These are phyloP conservation scores for Ridgeia piscesae DNA, from an alignment of 1,140 invertebrate genomes.

Conservation along the genomic window DNA sequence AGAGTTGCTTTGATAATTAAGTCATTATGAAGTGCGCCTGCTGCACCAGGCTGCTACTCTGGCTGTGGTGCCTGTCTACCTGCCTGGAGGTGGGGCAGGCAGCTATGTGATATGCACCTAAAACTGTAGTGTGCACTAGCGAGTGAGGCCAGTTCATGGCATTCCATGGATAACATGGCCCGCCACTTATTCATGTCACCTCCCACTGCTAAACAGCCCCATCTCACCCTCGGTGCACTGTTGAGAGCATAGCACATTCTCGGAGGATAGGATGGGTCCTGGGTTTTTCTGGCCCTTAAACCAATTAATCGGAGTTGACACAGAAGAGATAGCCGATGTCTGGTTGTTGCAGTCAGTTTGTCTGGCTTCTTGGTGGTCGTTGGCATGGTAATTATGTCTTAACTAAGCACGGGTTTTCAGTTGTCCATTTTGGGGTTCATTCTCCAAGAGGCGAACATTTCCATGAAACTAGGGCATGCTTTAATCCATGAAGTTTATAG, in stretches of 20 bases:
- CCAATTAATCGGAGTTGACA: not conserved
- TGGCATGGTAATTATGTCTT: no score
- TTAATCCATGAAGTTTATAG: not conserved
- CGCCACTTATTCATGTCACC: not conserved
- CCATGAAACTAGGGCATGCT: not conserved
- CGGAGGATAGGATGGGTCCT: not conserved
- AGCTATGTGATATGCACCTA: not conserved
- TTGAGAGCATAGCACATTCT: not conserved
- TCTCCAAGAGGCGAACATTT: not conserved
- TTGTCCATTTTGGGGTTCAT: not conserved
- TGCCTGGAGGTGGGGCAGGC: not conserved
- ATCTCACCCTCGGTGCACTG: not conserved
- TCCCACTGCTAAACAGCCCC: not conserved
- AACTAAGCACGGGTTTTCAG: not conserved
- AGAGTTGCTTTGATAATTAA: not conserved
- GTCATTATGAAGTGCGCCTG: not conserved
- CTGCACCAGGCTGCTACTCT: not conserved
- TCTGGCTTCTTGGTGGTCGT: not conserved
- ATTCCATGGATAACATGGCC: not conserved
- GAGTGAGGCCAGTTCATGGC: not conserved
- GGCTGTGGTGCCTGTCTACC: not conserved
- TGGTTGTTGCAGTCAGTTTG: not conserved
- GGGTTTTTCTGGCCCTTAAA: not conserved
- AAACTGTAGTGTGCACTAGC: not conserved
- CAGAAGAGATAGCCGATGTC: not conserved